These are phyloP conservation scores for Acanthacorydalis orientalis DNA, from an alignment of 2,888 invertebrate species.

Conservation along the genomic window DNA sequence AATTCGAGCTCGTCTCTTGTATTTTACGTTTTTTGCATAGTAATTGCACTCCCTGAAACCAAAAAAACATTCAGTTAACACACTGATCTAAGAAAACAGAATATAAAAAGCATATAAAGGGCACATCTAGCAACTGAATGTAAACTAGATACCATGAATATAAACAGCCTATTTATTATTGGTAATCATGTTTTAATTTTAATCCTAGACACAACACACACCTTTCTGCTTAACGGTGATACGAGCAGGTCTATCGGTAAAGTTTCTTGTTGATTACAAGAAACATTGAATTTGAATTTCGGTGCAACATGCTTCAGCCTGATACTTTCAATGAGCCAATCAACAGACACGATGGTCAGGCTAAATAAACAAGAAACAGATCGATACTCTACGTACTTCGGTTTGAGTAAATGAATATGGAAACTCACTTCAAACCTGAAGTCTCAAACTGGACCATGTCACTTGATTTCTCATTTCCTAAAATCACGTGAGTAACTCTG, in stretches of 20 bases:
- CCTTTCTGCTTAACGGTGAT: slow-evolving; percentile 45
- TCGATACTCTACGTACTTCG: too few relatives aligned
- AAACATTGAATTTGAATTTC: slow-evolving; percentile 26
- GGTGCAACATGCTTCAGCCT: slow-evolving; percentile 37
- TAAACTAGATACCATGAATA: background rate
- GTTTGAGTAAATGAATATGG: background rate
- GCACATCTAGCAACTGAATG: background rate
- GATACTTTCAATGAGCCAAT: slow-evolving; percentile 65
- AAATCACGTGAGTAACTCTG: slow-evolving; percentile 64
- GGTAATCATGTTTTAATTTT: too few relatives aligned
- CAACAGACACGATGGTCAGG: slow-evolving; percentile 44
- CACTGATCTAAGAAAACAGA: background rate
- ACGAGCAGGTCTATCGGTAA: slow-evolving; percentile 24
- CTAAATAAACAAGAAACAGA: slow-evolving; percentile 24
- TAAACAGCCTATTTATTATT: background rate
- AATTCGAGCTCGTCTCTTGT: too few relatives aligned
- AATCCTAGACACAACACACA: too few relatives aligned
- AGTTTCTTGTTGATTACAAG: too few relatives aligned
- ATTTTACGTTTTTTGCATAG: background rate
- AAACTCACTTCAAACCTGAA: too few relatives aligned
- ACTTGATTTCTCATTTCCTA: slow-evolving; percentile 37
- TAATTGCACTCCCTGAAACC: background rate
- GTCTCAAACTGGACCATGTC: slow-evolving; percentile 22
- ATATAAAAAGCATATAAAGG: background rate
- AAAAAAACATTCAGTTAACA: background rate